Conservation (phyloP, 2,888 invertebrate species). For the Ceraclea dissimilis region DNA sequence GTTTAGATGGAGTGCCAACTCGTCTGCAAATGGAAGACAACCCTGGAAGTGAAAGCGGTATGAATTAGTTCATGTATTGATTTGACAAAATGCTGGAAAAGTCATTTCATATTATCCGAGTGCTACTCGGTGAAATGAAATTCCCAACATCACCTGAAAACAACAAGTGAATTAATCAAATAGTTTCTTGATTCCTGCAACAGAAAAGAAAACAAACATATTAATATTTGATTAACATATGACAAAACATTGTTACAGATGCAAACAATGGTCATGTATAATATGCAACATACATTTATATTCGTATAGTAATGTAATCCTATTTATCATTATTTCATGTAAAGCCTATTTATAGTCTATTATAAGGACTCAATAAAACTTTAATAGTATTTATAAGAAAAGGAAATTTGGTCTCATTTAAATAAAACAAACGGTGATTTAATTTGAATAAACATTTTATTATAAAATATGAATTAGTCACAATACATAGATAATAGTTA, state of each 20-base stretch:
- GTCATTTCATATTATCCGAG: background rate
- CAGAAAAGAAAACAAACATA: slow-evolving; percentile 16
- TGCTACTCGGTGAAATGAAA: slow-evolving; percentile 2
- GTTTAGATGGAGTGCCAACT: slow-evolving; percentile 59
- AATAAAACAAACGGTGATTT: slow-evolving; percentile 4
- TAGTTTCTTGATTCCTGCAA: slow-evolving; percentile 13
- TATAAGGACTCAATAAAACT: background rate
- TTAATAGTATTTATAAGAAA: background rate
- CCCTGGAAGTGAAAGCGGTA: slow-evolving; percentile 51
- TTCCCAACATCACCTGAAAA: slow-evolving; percentile 17
- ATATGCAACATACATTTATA: background rate
- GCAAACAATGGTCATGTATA: slow-evolving; percentile 7
- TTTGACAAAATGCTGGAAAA: slow-evolving; percentile 12
- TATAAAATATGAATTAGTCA: slow-evolving; percentile 11
- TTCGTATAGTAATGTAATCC: background rate
- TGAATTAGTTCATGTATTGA: slow-evolving; percentile 29
- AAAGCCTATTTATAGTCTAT: too few species aligned
- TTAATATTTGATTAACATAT: slow-evolving; percentile 5
- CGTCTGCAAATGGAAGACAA: slow-evolving; percentile 50
- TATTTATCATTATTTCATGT: too few species aligned
- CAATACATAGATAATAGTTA: slow-evolving; percentile 6
- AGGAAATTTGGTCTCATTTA: slow-evolving; percentile 7
- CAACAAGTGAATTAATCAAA: slow-evolving; percentile 8
- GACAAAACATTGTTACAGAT: slow-evolving; percentile 13
- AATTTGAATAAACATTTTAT: slow-evolving; percentile 6